A percentile compares a stretch with the other conserved stretches of the same genome.
Evolutionary conservation across 2,113 vertebrate genomes (phyloP).

Genomic region (Phyllostomus discolor): DNA sequence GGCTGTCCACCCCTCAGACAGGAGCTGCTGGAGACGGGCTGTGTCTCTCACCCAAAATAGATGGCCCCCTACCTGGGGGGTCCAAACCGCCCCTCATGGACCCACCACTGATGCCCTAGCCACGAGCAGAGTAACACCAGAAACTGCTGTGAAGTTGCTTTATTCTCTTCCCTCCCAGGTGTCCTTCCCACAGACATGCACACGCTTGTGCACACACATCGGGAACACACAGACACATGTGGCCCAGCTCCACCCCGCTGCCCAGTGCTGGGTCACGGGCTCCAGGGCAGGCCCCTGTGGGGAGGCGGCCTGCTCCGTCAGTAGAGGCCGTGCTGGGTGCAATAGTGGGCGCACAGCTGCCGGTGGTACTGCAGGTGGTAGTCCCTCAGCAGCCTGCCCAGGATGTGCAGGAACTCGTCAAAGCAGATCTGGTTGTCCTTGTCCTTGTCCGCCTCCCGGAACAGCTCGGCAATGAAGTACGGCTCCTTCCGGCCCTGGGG

Average conservation of each 20-base stretch:
- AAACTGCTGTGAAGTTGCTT: background rate
- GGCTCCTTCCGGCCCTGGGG: constrained; percentile 65
- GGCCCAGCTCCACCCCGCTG: background rate
- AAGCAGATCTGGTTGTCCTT: constrained; percentile 77
- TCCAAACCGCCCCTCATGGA: background rate
- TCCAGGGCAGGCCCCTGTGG: accelerated
- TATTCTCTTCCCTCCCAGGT: background rate
- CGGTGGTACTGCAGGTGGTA: constrained; percentile 64
- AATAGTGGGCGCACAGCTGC: constrained; percentile 29
- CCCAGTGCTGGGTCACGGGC: background rate
- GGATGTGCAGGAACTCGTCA: constrained; percentile 55
- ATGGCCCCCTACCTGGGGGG: background rate
- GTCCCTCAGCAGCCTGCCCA: constrained; percentile 62
- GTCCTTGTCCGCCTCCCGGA: constrained; percentile 72
- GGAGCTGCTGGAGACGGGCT: background rate
- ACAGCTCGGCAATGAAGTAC: constrained; percentile 43
- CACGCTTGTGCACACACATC: accelerated
- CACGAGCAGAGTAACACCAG: background rate
- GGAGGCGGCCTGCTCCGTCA: background rate
- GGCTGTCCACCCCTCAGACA: background rate
- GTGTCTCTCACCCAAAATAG: background rate
- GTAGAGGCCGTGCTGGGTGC: constrained; percentile 23
- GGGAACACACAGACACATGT: background rate
- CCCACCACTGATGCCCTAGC: background rate
- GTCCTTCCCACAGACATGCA: background rate